Base-by-base conservation (phyloP, 2,888 invertebrate genomes). In the Stenotaenia linearis region DNA sequence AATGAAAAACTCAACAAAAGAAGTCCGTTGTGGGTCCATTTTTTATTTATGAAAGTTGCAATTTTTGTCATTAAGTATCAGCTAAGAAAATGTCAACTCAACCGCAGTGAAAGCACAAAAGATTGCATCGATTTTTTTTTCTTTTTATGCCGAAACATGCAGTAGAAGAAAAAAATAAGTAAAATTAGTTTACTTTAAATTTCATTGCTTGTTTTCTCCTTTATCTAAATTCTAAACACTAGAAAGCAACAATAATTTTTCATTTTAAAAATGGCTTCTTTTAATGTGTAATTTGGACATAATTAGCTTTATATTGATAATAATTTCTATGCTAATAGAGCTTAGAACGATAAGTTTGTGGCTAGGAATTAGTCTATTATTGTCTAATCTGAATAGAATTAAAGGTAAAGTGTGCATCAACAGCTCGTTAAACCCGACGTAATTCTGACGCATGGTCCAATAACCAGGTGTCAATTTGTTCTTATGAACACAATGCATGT, bases 251-350 rank as follows among this genome's bases (percentile, higher is more conserved):
- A 5, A 6, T 15, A 40, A 40, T 40, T 40, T 40, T 15, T 40
- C 9, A 40, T 40, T 40, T 40, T 2, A 40, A 32, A 40, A 40
- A 2, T 40, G 12, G 5, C 18, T n/a, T 18, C 50, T 1, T 69
- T 69, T 69, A 23, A 10, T 25, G 10, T 23, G 28, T 28, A 69
- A 45, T 45, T 45, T 18, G 7, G 45, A 4, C 12, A 12, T 18
- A 45, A 69, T 28, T 69, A 69, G 25, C 69, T 23, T n/a, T n/a
- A n/a, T 28, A 69, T 69, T 25, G 28, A 69, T 69, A 69, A 50
- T 69, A 69, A 69, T 69, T 69, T 69, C 23, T 69, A 69, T 69
- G 69, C 69, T 25, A 69, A 69, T 69, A 61, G 69, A 69, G 69
- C 1, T 12, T 2, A n/a, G 28, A 69, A 28, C 28, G 69, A 69